Evolutionary conservation across 64 coral and sea anemone species (phyloP), one percentile per base, ranked within the genome.

Genomic region (Montipora capricornis): DNA sequence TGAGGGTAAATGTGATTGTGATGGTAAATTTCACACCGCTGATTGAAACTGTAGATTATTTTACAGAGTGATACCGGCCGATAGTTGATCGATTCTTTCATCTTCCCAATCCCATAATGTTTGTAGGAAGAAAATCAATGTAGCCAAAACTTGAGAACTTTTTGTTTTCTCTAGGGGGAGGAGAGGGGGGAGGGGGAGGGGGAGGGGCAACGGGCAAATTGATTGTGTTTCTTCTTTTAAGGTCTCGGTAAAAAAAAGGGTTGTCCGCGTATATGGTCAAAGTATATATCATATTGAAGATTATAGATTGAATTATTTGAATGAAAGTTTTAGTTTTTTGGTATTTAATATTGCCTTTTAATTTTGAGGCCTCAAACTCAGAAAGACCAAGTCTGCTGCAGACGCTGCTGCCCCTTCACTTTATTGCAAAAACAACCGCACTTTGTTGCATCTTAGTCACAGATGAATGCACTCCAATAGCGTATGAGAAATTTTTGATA

Each of bases 171-270:
- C 20, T 71, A 19, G 68, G 14, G 20, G 68, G 68, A 11, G 68
- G 68, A 15, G 26, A 26, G 26, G 26, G 26, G 26, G 26, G 26
- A 26, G 26, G 26, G 53, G 11, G 53, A 11, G 53, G 53, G 53
- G 29, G 1, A 37, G 29, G 29, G 53, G 11, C 6, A 11, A 2
- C 6, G 53, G 53, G 4, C 15, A 5, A 22, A 22, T 22, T 71
- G 68, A 71, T 71, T 71, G 68, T 19, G 68, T 71, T 71, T 71
- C 68, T 71, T 71, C 68, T 71, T 71, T 71, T 19, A 71, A 57
- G 53, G 53, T 71, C 20, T 19, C 20, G 15, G 1, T 75, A 20
- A 44, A 75, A 5, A 22, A 75, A 75, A 24, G 73, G 22, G 20
- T 8, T 75, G 53, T 57, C 53, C 53, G 53, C 20, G 73, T 47